Evolutionary conservation across 2,888 invertebrate genomes (phyloP).

Genomic region (Sceliomorpha sp.): DNA sequence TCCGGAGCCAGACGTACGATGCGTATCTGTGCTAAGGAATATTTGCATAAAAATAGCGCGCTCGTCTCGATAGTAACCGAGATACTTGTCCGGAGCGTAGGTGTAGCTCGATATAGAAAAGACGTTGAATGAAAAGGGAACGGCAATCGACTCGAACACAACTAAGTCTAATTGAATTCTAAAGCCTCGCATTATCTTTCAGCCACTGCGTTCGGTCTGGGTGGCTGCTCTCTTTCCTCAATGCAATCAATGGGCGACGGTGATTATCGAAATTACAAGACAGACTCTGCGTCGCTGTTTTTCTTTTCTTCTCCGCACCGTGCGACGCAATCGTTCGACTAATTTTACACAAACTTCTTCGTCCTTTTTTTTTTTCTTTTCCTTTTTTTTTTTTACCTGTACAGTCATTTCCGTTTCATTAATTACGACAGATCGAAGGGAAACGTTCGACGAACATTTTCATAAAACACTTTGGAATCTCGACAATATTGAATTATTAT

Average conservation of each 20-base stretch:
- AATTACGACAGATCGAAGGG: too few species aligned
- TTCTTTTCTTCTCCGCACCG: not conserved
- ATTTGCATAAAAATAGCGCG: too few species aligned
- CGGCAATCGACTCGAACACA: conserved; percentile 25
- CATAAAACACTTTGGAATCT: too few species aligned
- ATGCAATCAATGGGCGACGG: conserved; percentile 14
- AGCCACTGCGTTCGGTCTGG: conserved; percentile 29
- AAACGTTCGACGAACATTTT: too few species aligned
- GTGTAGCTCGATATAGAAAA: conserved; percentile 7
- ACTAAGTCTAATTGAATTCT: conserved; percentile 56
- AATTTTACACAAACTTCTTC: conserved; percentile 19
- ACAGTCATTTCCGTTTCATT: conserved; percentile 21
- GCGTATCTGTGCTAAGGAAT: too few species aligned
- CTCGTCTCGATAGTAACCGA: conserved; percentile 19
- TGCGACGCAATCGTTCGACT: not conserved
- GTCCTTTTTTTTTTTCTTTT: not conserved
- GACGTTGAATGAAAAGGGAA: conserved; percentile 14
- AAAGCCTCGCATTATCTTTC: conserved; percentile 45
- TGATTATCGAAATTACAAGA: conserved; percentile 34
- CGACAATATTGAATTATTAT: too few species aligned
- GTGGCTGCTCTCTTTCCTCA: conserved; percentile 11
- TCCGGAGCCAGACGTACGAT: too few species aligned
- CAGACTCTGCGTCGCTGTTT: conserved; percentile 13
- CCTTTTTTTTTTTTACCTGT: too few species aligned
- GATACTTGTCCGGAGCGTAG: conserved; percentile 8